These are phyloP conservation scores for Dicrostonyx torquatus DNA, from an alignment of 2,797 vertebrate species.

Conservation along the genomic window DNA sequence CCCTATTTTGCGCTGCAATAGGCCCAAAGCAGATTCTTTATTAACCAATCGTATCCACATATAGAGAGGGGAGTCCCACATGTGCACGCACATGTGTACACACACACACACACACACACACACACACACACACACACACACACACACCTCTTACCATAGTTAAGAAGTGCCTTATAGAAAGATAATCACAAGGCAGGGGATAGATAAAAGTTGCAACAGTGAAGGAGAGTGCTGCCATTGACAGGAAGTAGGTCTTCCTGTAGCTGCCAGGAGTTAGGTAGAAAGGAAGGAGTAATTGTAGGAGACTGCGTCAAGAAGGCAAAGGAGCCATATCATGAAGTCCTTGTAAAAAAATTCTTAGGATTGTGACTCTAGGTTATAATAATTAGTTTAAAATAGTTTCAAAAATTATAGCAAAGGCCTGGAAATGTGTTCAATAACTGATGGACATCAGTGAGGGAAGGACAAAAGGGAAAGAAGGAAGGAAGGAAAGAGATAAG, in stretches of 20 bases:
- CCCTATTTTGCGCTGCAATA: no score
- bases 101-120: not conserved
- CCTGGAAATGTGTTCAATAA: not conserved
- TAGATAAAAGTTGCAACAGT: not conserved
- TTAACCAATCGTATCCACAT: no score
- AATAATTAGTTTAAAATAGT: constrained; percentile 31
- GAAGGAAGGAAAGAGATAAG: not conserved
- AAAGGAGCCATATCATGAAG: not conserved
- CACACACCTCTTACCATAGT: not conserved
- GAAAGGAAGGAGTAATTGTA: not conserved
- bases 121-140: not conserved
- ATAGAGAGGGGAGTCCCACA: no score
- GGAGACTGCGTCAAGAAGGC: not conserved
- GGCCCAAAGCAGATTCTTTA: no score
- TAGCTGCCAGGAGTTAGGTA: not conserved
- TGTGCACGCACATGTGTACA: no score
- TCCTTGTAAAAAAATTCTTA: not conserved
- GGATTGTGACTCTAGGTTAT: not conserved
- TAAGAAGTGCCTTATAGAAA: not conserved
- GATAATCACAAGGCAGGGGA: not conserved
- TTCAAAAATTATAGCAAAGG: constrained; percentile 11
- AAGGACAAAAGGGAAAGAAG: not conserved
- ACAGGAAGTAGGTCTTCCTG: not conserved
- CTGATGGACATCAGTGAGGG: not conserved
- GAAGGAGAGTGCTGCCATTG: not conserved